Percentiles rank a stretch among this genome's conserved stretches.
Conservation (phyloP, 2,797 vertebrate species). For the Argentina silus region DNA sequence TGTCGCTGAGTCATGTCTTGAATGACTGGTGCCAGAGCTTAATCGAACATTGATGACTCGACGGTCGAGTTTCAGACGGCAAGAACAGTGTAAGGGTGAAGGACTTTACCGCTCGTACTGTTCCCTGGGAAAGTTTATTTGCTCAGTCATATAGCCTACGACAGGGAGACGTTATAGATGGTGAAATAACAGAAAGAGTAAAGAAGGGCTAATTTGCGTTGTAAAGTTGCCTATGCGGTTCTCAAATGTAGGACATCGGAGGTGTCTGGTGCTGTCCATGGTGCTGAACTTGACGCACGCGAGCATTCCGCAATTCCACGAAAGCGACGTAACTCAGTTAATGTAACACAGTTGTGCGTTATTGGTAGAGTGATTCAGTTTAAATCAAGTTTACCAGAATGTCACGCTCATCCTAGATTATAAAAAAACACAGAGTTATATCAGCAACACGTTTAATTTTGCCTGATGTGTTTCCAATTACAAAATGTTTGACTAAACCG, state of each 20-base stretch:
- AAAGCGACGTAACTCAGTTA: neutral
- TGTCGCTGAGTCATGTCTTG: constrained; percentile 53
- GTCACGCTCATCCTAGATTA: neutral
- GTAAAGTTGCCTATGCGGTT: neutral
- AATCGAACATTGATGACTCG: constrained; percentile 1
- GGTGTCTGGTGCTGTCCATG: constrained; percentile 58
- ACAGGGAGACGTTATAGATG: neutral
- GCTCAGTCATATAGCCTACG: too few relatives aligned
- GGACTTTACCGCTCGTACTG: too few relatives aligned
- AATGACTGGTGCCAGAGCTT: neutral
- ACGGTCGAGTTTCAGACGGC: neutral
- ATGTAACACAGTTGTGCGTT: neutral
- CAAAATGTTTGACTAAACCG: too few relatives aligned
- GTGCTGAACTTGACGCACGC: constrained; percentile 59
- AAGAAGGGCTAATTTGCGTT: too few relatives aligned
- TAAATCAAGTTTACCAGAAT: neutral
- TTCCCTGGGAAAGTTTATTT: too few relatives aligned
- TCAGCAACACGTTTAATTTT: neutral
- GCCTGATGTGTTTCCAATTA: neutral
- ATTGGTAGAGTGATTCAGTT: neutral
- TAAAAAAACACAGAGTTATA: neutral
- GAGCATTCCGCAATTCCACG: neutral
- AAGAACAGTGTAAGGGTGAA: too few relatives aligned
- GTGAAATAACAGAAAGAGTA: neutral
- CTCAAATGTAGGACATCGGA: neutral